Evolutionary conservation across 1,140 invertebrate species (phyloP).

Genomic region (Heliconius nattereri): DNA sequence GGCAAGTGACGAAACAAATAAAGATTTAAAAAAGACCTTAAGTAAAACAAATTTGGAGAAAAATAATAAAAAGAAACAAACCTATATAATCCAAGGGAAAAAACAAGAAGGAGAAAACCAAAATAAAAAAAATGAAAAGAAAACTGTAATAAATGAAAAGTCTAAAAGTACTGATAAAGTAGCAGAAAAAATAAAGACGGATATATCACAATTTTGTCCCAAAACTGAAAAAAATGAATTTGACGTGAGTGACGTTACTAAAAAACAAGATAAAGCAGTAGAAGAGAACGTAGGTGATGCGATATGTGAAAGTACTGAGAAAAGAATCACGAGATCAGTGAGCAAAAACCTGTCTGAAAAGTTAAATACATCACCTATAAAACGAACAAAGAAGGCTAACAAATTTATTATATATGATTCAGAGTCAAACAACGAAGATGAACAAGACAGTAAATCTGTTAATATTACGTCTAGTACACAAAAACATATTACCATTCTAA

Average conservation of each 20-base stretch:
- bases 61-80: slow-evolving; percentile 12
- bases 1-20: slow-evolving; percentile 14
- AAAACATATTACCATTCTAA: not conserved
- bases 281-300: not conserved
- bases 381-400: slow-evolving; percentile 42
- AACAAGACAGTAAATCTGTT: not conserved
- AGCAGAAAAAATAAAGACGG: not conserved
- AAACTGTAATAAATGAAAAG: not conserved
- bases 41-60: slow-evolving; percentile 3
- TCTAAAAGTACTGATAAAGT: not conserved
- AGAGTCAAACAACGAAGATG: slow-evolving; percentile 39
- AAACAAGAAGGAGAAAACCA: slow-evolving; percentile 9
- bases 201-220: not conserved
- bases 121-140: not conserved
- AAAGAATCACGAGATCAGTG: slow-evolving; percentile 50
- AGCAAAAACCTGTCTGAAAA: slow-evolving; percentile 36
- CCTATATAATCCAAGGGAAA: slow-evolving; percentile 4
- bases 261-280: not conserved
- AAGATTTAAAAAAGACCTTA: slow-evolving; percentile 1
- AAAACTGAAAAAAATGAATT: not conserved
- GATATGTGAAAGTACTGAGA: slow-evolving; percentile 37
- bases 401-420: slow-evolving; percentile 45
- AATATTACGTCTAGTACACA: not conserved
- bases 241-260: not conserved
- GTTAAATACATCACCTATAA: slow-evolving; percentile 30